These are phyloP conservation scores for Drosophila fulvimacula DNA, from an alignment of 2,888 invertebrate species.

Conservation along the genomic window DNA sequence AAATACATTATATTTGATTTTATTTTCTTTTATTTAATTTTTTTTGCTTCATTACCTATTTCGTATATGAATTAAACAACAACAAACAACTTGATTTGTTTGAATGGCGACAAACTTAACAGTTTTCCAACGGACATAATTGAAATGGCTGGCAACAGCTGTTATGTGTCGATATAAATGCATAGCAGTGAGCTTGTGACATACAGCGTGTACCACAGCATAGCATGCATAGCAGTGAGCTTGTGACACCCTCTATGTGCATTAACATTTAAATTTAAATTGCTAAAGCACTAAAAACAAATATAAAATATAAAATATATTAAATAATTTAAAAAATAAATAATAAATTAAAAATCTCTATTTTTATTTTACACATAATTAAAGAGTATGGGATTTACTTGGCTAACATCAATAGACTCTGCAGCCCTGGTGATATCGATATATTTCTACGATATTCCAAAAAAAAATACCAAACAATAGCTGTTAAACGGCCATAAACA, in stretches of 20 bases:
- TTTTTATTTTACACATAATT: not conserved
- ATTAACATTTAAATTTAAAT: not conserved
- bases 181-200: slow-evolving; percentile 2
- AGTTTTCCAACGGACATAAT: not conserved
- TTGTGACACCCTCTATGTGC: not conserved
- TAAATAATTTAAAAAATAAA: not conserved
- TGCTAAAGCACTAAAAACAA: not conserved
- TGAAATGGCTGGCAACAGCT: not conserved
- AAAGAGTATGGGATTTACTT: not conserved
- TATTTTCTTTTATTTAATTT: no score
- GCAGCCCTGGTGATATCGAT: not conserved
- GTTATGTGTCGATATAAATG: not conserved
- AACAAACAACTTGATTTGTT: not conserved
- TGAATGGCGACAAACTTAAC: no score
- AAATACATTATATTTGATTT: no score
- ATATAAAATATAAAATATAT: not conserved
- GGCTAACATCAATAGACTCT: not conserved
- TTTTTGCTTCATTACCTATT: not conserved
- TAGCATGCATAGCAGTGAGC: no score
- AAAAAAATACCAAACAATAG: not conserved
- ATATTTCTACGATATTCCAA: not conserved
- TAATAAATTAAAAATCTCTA: not conserved
- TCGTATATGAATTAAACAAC: not conserved
- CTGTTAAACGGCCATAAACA: slow-evolving; percentile 10
- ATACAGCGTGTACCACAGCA: not conserved